Percentiles rank a stretch among this genome's conserved stretches.
phyloP scores from a whole-genome alignment of 2,888 invertebrate genomes.

The Drosophila nigricruria region DNA sequence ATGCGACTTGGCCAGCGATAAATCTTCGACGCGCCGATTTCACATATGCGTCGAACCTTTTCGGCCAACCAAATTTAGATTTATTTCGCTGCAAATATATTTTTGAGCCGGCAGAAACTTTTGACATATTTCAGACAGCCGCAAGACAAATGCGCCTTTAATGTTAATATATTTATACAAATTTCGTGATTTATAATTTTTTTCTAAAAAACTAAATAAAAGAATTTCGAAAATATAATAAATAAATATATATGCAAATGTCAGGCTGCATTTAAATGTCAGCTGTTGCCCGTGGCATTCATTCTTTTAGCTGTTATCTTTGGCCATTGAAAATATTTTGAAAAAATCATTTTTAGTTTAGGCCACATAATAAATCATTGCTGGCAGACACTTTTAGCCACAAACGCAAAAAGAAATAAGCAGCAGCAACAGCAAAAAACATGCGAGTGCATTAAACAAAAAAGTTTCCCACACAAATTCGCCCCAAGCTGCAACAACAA shows the following conservation, averaged over 20 bases:
- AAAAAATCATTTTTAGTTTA: conserved; percentile 43
- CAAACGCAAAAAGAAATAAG: conserved; percentile 18
- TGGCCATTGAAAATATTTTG: conserved; percentile 22
- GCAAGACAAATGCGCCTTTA: conserved; percentile 65
- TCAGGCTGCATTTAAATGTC: conserved; percentile 48
- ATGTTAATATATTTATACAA: conserved; percentile 58
- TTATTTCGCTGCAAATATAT: conserved; percentile 61
- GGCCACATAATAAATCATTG: conserved; percentile 63
- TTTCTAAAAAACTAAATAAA: conserved; percentile 14
- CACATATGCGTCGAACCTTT: conserved; percentile 68
- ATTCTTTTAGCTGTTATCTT: conserved; percentile 39
- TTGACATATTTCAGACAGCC: conserved; percentile 71
- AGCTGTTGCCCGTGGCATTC: conserved; percentile 18
- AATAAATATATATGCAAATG: background rate
- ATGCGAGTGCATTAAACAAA: conserved; percentile 9
- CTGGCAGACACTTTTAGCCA: conserved; percentile 12
- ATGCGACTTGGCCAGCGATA: conserved; percentile 53
- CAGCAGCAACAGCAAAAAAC: conserved; percentile 5
- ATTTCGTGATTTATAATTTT: conserved; percentile 29
- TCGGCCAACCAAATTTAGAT: conserved; percentile 61
- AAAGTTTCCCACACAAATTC: conserved; percentile 4
- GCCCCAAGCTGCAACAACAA: conserved; percentile 12
- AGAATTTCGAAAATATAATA: background rate
- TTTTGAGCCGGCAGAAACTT: conserved; percentile 55
- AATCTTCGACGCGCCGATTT: conserved; percentile 65